Evolutionary conservation across 2,113 vertebrate genomes (phyloP), one percentile per base, ranked within the genome.

Genomic region (Gallinago jamesoni): DNA sequence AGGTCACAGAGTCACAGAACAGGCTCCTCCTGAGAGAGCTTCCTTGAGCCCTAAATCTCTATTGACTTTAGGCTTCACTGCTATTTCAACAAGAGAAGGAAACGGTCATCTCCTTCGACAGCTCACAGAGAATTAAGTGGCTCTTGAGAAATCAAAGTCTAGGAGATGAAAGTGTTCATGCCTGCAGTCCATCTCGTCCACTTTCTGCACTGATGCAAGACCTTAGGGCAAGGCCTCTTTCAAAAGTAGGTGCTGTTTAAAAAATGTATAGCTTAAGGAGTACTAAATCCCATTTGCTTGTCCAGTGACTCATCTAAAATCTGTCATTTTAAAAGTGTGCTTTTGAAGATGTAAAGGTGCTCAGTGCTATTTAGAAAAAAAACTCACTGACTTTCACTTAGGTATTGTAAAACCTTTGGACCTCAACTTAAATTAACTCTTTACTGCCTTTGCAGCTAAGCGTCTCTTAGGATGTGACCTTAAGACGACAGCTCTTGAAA

Each of bases 241-340:
- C 88, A 91, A 93, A 96, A 96, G 79, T 33, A 91, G 64, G 63
- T 70, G 50, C 74, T 76, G 19, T 83, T 95, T 88, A 85, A 94
- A 81, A 93, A 84, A 83, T 21, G 7, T 47, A 43, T 57, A 57
- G 48, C 63, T 73, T 50, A 74, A 87, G 41, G 37, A 85, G 41
- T 63, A 68, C 37, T 86, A 90, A 92, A 89, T 92, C 74, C 63
- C 19, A 83, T 28, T 91, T 80, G 27, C 75, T 91, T 96, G 67
- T 75, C 30, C 87, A 85, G 53, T 77, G 84, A 88, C 45, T 94
- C 31, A 90, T 68, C 48, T 60, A 69, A 94, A 95, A 69, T 73
- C 78, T 37, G 1, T 85, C 37, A 74, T 72, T 94, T 89, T 55
- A 33, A 87, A 89, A 86, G 25, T 5, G 21, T 66, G 55, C 47